These are phyloP conservation scores for Mareca penelope DNA, from an alignment of 2,797 vertebrate species.

Conservation along the genomic window DNA sequence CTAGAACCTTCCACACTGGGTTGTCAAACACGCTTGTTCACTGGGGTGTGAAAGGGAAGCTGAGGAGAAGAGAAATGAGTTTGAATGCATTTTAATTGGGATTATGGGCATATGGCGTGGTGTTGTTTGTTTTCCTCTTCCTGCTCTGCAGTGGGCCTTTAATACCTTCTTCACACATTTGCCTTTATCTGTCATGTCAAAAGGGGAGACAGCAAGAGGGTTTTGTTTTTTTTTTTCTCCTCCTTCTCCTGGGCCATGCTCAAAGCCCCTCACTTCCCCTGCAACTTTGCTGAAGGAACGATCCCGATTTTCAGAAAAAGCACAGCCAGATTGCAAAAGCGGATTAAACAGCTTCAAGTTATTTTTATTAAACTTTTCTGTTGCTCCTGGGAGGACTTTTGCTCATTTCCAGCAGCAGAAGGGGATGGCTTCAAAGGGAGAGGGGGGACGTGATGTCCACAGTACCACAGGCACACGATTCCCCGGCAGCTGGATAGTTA, in stretches of 20 bases:
- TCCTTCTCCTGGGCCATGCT: neutral
- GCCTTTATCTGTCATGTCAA: conserved; percentile 36
- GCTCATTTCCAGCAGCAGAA: conserved; percentile 21
- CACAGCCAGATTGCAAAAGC: neutral
- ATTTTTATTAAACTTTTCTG: conserved; percentile 38
- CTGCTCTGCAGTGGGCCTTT: conserved; percentile 29
- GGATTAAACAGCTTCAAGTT: neutral
- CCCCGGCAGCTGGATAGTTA: conserved; percentile 36
- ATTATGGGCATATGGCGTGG: neutral
- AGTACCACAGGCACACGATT: neutral
- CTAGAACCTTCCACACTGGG: conserved; percentile 53
- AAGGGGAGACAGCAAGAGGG: neutral
- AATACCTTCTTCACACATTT: conserved; percentile 54
- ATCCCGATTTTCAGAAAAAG: conserved; percentile 6
- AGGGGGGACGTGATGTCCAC: neutral
- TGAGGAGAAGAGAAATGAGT: conserved; percentile 29
- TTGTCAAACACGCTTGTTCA: conserved; percentile 47
- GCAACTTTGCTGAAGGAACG: conserved; percentile 26
- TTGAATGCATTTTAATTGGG: neutral
- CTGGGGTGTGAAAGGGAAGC: conserved; percentile 26
- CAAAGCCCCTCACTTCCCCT: neutral
- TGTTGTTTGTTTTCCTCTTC: conserved; percentile 16
- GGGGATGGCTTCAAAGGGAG: neutral
- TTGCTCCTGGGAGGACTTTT: conserved; percentile 20
- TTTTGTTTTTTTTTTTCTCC: neutral